phyloP scores from a whole-genome alignment of 1,140 invertebrate species.

The Spodoptera frugiperda region DNA sequence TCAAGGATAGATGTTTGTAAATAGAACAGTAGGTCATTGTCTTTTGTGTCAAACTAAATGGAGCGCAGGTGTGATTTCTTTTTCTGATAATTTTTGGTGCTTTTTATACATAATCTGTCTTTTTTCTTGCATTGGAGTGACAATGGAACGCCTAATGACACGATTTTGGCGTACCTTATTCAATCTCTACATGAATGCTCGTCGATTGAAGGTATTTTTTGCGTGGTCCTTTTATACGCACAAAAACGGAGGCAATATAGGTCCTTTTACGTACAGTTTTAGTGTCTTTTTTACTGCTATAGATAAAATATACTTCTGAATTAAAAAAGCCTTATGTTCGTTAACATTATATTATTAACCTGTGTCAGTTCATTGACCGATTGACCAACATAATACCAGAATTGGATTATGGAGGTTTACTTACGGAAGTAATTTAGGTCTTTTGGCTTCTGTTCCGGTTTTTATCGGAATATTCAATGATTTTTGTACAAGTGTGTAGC shows the following conservation, averaged over 20 bases:
- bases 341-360: not conserved
- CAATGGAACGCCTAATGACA: not conserved
- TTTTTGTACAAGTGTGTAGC: not conserved
- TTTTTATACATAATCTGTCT: not conserved
- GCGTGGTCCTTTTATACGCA: not conserved
- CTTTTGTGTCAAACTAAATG: not conserved
- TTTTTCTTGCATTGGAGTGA: too few species aligned
- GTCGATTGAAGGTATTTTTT: too few species aligned
- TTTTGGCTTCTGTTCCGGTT: not conserved
- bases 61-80: not conserved
- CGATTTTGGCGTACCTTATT: too few species aligned
- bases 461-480: not conserved
- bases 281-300: too few species aligned
- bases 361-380: conserved; percentile 10
- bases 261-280: too few species aligned
- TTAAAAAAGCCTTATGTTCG: not conserved
- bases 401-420: conserved; percentile 18
- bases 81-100: not conserved
- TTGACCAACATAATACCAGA: conserved; percentile 7
- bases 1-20: conserved; percentile 9
- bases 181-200: too few species aligned
- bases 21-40: conserved; percentile 5
- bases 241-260: too few species aligned
- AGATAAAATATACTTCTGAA: too few species aligned
- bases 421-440: not conserved